phyloP scores from a whole-genome alignment of 2,888 invertebrate species.

The Lycocerus yunnanus region DNA sequence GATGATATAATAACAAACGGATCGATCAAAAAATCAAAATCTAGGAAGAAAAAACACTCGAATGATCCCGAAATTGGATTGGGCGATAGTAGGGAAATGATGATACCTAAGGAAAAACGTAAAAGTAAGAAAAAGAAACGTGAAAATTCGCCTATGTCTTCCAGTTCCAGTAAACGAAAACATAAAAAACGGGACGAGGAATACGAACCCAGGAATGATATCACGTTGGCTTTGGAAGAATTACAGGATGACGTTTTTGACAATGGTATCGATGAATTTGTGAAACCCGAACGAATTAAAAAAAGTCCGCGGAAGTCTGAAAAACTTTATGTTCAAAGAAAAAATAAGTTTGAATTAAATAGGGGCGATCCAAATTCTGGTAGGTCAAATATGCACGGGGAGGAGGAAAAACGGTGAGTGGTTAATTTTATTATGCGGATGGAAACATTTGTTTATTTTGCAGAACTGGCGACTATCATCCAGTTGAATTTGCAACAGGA shows the following conservation, averaged over 20 bases:
- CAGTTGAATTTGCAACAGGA: slow-evolving; percentile 60
- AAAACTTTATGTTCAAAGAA: slow-evolving; percentile 54
- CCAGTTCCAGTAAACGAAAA: slow-evolving; percentile 46
- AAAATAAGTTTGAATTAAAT: slow-evolving; percentile 52
- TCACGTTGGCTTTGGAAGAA: slow-evolving; percentile 54
- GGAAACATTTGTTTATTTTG: neutral
- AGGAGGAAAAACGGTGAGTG: neutral
- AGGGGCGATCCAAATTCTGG: slow-evolving; percentile 36
- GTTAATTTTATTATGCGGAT: neutral
- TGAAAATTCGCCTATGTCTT: slow-evolving; percentile 44
- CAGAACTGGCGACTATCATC: slow-evolving; percentile 38
- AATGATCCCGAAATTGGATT: slow-evolving; percentile 39
- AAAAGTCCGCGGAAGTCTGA: slow-evolving; percentile 51
- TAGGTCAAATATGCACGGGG: slow-evolving; percentile 39
- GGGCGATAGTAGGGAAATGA: slow-evolving; percentile 55
- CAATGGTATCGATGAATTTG: slow-evolving; percentile 45
- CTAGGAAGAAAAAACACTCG: slow-evolving; percentile 50
- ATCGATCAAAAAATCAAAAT: slow-evolving; percentile 51
- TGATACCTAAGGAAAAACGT: slow-evolving; percentile 55
- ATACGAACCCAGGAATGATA: slow-evolving; percentile 51
- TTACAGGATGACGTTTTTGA: slow-evolving; percentile 57
- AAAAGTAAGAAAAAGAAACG: slow-evolving; percentile 55
- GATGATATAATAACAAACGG: slow-evolving; percentile 47
- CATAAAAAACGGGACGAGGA: slow-evolving; percentile 52
- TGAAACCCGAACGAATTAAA: slow-evolving; percentile 43